Evolutionary conservation across 2,113 vertebrate genomes (phyloP), one percentile per base, ranked within the genome.

Genomic region (Aplodontia rufa): DNA sequence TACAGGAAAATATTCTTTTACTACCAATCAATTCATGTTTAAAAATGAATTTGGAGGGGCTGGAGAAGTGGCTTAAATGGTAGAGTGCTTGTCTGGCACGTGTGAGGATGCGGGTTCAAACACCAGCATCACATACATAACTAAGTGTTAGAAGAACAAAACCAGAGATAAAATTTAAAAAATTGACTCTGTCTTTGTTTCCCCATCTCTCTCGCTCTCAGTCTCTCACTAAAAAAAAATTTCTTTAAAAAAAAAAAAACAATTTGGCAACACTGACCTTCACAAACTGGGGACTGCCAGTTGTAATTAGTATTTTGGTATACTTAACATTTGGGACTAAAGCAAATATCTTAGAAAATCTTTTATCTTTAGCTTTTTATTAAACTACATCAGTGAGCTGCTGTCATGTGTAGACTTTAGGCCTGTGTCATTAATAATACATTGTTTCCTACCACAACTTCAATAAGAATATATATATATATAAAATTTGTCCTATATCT

Each of bases 361-460:
- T 80, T 72, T 78, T 92, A 58, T 94, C 79, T 32, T 79, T 93
- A 84, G 40, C 26, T 87, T n/a, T n/a, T 62, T 60, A 20, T 85
- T 87, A 53, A 91, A 74, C 19, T 20, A 30, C 3, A 68, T 5
- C 19, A 26, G 26, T 76, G 71, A 87, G 22, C 10, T 37, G 32
- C 40, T 79, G 62, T 74, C 47, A 74, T 72, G 60, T 83, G 40
- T 93, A 62, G 79, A 3, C 22, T 11, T n/a, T 7, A 81, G 30
- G 58, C 35, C 69, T 79, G 47, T 84, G 62, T 51, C 19, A 47
- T 32, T 87, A 66, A 40, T 30, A 19, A 64, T 62, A 68, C n/a
- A 68, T 87, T 82, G 47, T 76, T 87, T 78, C 62, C 42, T 74
- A 60, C 40, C 45, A 90, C 64, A 92, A 78, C 6, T 81, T 91